Evolutionary conservation across 1,140 invertebrate genomes (phyloP), one percentile per base, ranked within the genome.

Genomic region (Aricia agestis): DNA sequence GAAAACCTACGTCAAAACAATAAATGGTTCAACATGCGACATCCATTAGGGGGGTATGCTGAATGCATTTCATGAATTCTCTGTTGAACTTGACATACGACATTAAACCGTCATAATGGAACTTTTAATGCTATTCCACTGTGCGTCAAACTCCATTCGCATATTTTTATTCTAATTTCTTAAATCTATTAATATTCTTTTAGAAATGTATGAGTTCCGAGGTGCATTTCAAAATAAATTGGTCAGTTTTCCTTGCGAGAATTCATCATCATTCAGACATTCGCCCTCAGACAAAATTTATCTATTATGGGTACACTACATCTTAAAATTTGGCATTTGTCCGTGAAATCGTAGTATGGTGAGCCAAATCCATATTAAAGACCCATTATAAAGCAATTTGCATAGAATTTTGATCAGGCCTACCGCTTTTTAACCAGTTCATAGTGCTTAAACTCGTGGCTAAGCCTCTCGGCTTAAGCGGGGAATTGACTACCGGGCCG

Each of bases 51-150:
- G 68, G 57, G 32, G 59, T 63, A 63, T 59, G 68, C 52, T 61
- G 17, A 61, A 69, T 69, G 58, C 19, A 61, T 19, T 63, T 63
- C 19, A 63, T 63, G 59, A 63, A 19, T 63, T 59, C 57, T 17
- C 17, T 31, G 31, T 69, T 69, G 68, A 69, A 69, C 68, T 69
- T 69, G 68, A 69, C 68, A 69, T 63, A 57, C 17, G 59, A 58
- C 58, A 57, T 52, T 68, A 15, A 52, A 19, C 18, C 42, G 25
- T 19, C 13, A 10, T 52, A 52, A 15, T 68, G 42, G 41, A 68
- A 25, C 25, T 36, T 36, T 36, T 36, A 36, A 52, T 52, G 45
- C 36, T 42, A 68, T 52, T 52, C 52, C 42, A 42, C 42, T 19
- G 42, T 45, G 10, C 25, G 13, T 9, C 36, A 36, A 7, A 36